Base-by-base conservation (phyloP, 2,888 invertebrate species). In the Latrodectus elegans region DNA sequence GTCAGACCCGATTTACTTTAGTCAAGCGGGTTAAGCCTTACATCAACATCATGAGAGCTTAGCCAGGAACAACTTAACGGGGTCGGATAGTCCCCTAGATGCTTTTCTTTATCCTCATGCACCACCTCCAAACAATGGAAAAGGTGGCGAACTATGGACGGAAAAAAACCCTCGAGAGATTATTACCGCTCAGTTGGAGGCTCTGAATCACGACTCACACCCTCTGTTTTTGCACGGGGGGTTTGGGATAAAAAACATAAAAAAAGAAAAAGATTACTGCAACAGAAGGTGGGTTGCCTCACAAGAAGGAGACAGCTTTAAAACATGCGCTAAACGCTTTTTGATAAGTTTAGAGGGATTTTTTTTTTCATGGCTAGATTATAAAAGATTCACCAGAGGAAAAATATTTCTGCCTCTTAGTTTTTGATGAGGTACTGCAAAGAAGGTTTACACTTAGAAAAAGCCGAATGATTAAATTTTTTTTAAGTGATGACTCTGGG, bases 161-260 rank as follows among this genome's bases (percentile, higher is more conserved):
- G 38, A 60, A 60, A 60, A 78, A 84, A 84, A 73, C 84, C 67
- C 78, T 73, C 67, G 72, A 79, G n/a, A 60, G 84, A 85, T 85
- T 79, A 79, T 70, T 85, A 68, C 73, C 67, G 84, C 84, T 79
- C 74, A 22, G 68, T 68, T 79, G 79, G 79, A 38, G 67, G 53
- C 52, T 74, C 79, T 79, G 79, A 79, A 79, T 79, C 79, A 79
- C 74, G 22, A 60, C 26, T 49, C 78, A 67, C 84, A 77, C 81
- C 81, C 73, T 67, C 78, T 85, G 79, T 85, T 85, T 85, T 85
- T 85, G 84, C 73, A 85, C 38, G 84, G 84, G 65, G 64, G 38
- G 38, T 4, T 38, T 38, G 38, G 38, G 38, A 38, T 38, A 38
- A 38, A 38, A 38, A 38, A 38, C 38, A 38, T 38, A 60, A 60